Base-by-base conservation (phyloP, 1,140 invertebrate genomes). In the Formica exsecta region DNA sequence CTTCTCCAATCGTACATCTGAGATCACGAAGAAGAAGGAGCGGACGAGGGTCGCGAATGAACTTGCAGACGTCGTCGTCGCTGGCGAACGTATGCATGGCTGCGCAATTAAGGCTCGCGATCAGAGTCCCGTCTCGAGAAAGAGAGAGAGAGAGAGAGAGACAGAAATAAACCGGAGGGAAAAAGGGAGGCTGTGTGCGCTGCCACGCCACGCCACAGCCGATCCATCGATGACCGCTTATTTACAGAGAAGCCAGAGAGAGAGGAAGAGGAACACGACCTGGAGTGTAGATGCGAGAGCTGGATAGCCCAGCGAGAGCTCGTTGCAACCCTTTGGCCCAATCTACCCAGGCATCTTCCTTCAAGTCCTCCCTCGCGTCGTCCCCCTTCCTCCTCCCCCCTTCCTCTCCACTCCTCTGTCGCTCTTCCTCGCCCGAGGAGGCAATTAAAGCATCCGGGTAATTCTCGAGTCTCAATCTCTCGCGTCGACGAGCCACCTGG, bases 181-280 rank as follows among this genome's bases (percentile, higher is more conserved):
- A 68, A 65, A 68, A 36, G 51, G 29, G 70, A 51, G 73, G 51
- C n/a, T 57, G 38, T n/a, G 22, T 41, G 57, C 59, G 16, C 36
- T 64, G 87, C 74, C 65, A 70, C 79, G 80, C 48, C 87, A 48
- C 41, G 85, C 54, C 61, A 38, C 5, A 70, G 62, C 81, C 64
- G 92, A 91, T 93, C 87, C 91, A 93, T 93, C 92, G 92, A 93
- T 93, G 92, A 93, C 91, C 92, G 91, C 92, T 93, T 93, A 93
- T 93, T 93, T 93, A 93, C 92, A 93, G 92, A 92, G 88, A 90
- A 84, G 61, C 81, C 48, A 19, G 48, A 80, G 86, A 87, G 89
- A 65, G 38, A 32, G 32, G 32, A 32, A 32, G 44, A 79, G 61
- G 86, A 92, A 92, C 92, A 92, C 89, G 92, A 90, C 86, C 54